Percentiles rank a stretch among this genome's conserved stretches.
Conservation (phyloP, 2,113 vertebrate genomes). For the Seriola rivoliana region DNA sequence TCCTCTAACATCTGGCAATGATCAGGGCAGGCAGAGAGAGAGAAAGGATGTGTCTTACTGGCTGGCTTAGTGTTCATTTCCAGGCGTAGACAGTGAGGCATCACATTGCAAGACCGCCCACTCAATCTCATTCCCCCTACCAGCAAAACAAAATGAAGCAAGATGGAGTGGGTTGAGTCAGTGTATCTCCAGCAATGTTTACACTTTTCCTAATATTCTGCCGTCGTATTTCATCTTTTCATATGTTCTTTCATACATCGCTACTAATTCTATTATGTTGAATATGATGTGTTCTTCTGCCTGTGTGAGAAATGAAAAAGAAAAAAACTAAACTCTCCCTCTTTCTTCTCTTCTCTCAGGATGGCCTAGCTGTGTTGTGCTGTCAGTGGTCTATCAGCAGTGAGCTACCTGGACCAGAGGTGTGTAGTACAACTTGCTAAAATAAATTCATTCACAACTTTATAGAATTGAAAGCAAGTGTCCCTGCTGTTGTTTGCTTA, state of each 20-base stretch:
- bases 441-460: too few species aligned
- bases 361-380: slow-evolving; percentile 90
- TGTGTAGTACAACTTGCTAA: slow-evolving; percentile 34
- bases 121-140: slow-evolving; percentile 45
- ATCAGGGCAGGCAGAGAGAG: slow-evolving; percentile 72
- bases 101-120: slow-evolving; percentile 63
- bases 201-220: background rate
- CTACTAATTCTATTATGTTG: background rate
- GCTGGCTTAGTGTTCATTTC: slow-evolving; percentile 46
- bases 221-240: background rate
- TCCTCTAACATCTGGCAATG: slow-evolving; percentile 84
- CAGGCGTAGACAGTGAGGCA: slow-evolving; percentile 45
- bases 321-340: background rate
- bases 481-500: too few species aligned
- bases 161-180: slow-evolving; percentile 28
- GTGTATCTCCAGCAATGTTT: background rate
- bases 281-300: background rate
- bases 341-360: slow-evolving; percentile 77
- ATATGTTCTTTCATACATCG: background rate
- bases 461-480: too few species aligned
- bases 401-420: slow-evolving; percentile 74
- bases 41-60: slow-evolving; percentile 56
- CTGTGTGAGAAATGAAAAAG: slow-evolving; percentile 19
- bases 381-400: slow-evolving; percentile 80
- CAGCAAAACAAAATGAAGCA: slow-evolving; percentile 48